A percentile compares a stretch with the other conserved stretches of the same genome.
Evolutionary conservation across 2,797 vertebrate genomes (phyloP).

Genomic region (Eupleurogrammus muticus): DNA sequence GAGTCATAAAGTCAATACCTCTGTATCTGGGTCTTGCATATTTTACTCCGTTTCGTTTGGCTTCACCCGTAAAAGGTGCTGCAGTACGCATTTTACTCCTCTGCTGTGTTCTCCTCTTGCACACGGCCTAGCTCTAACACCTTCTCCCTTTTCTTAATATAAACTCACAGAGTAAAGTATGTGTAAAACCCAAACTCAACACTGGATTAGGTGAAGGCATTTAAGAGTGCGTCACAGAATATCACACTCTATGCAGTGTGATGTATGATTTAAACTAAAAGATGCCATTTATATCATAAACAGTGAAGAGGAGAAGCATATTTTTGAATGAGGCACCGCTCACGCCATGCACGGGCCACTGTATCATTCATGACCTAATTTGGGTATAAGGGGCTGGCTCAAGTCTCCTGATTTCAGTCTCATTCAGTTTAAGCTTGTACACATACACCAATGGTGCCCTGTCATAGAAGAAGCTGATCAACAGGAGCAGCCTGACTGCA

Average conservation of each 20-base stretch:
- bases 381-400: slow-evolving; percentile 37
- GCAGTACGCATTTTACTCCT: slow-evolving; percentile 2
- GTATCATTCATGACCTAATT: slow-evolving; percentile 63
- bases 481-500: not conserved
- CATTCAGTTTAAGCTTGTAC: slow-evolving; percentile 6
- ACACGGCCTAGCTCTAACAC: slow-evolving; percentile 16
- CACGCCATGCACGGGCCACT: slow-evolving; percentile 11
- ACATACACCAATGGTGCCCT: not conserved
- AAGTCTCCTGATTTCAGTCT: slow-evolving; percentile 18
- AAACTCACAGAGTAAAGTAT: slow-evolving; percentile 24
- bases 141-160: slow-evolving; percentile 46
- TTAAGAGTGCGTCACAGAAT: slow-evolving; percentile 28
- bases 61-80: slow-evolving; percentile 23
- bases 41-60: not conserved
- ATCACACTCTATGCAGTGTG: slow-evolving; percentile 18
- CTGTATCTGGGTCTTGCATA: slow-evolving; percentile 16
- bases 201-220: slow-evolving; percentile 7
- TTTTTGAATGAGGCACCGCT: slow-evolving; percentile 12
- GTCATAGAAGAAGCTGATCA: not conserved
- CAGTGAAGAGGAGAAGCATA: slow-evolving; percentile 12
- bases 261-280: slow-evolving; percentile 46
- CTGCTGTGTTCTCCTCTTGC: slow-evolving; percentile 16
- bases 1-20: slow-evolving; percentile 16
- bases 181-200: slow-evolving; percentile 49
- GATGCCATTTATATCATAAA: slow-evolving; percentile 46